Evolutionary conservation across 2,888 invertebrate genomes (phyloP).

Genomic region (Scrobipalpa costella): DNA sequence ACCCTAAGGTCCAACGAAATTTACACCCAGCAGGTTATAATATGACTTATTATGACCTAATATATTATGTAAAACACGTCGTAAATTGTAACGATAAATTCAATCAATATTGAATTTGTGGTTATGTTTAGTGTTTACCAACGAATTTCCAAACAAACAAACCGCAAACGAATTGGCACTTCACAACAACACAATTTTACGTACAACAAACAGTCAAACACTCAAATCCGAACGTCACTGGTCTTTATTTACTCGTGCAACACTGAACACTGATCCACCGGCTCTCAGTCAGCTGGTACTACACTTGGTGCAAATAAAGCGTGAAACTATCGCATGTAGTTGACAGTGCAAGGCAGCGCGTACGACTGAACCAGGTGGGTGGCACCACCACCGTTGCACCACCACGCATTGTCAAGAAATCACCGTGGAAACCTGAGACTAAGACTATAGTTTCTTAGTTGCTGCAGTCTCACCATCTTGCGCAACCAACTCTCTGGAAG

Average conservation of each 20-base stretch:
- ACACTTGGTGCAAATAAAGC: conserved; percentile 42
- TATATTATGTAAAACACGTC: conserved; percentile 18
- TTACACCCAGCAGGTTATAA: too few species aligned
- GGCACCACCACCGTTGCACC: conserved; percentile 70
- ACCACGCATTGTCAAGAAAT: conserved; percentile 71
- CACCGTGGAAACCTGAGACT: conserved; percentile 67
- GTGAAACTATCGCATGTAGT: conserved; percentile 53
- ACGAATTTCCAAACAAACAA: conserved; percentile 44
- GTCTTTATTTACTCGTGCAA: conserved; percentile 1
- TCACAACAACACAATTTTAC: conserved; percentile 39
- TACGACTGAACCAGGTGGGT: conserved; percentile 62
- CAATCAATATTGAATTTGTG: conserved; percentile 24
- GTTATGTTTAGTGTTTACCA: conserved; percentile 26
- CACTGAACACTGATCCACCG: not conserved
- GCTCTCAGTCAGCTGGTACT: not conserved
- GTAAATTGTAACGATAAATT: conserved; percentile 12
- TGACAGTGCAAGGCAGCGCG: conserved; percentile 68
- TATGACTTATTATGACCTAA: too few species aligned
- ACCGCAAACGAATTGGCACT: conserved; percentile 39
- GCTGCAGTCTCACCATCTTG: conserved; percentile 44
- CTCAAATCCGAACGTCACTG: conserved; percentile 24
- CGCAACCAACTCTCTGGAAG: conserved; percentile 73
- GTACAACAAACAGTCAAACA: not conserved
- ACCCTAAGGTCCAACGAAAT: too few species aligned
- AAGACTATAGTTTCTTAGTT: conserved; percentile 44